Percentiles rank a stretch among this genome's conserved stretches.
Conservation (phyloP, 2,888 invertebrate species). For the Cheilosia urbana region DNA sequence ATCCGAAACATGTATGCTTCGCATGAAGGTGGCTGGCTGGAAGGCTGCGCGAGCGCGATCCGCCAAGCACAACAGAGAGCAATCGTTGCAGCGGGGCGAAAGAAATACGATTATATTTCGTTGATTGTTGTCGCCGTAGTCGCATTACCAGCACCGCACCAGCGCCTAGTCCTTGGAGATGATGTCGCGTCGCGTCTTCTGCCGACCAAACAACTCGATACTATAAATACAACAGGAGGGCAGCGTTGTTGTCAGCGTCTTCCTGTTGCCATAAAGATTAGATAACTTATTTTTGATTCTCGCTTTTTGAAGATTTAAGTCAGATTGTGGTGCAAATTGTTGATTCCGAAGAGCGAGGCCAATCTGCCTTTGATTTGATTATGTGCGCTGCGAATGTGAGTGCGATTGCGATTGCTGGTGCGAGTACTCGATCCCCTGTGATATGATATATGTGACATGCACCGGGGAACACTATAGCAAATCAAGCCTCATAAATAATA, state of each 20-base stretch:
- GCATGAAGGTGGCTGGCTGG: constrained; percentile 68
- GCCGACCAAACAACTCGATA: constrained; percentile 21
- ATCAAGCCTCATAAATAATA: constrained; percentile 73
- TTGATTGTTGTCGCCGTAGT: constrained; percentile 75
- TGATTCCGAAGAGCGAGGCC: constrained; percentile 38
- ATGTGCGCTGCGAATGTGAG: constrained; percentile 9
- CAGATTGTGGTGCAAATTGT: constrained; percentile 73
- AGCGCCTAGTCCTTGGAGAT: constrained; percentile 59
- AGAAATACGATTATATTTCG: constrained; percentile 75
- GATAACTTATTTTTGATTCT: constrained; percentile 71
- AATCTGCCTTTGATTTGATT: constrained; percentile 67
- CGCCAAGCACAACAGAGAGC: constrained; percentile 15
- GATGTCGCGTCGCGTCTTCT: constrained; percentile 56
- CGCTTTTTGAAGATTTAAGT: constrained; percentile 59
- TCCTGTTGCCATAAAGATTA: constrained; percentile 75
- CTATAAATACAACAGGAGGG: constrained; percentile 49
- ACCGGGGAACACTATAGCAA: constrained; percentile 59
- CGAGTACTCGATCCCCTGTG: constrained; percentile 20
- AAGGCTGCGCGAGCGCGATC: constrained; percentile 26
- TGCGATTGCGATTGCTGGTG: constrained; percentile 23
- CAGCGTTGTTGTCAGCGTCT: constrained; percentile 72
- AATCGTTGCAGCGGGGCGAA: constrained; percentile 63
- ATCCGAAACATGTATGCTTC: constrained; percentile 56
- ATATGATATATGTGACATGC: constrained; percentile 72
- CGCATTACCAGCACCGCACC: constrained; percentile 66